phyloP scores from a whole-genome alignment of 2,797 vertebrate genomes.

The Ctenochaetus hawaiiensis region DNA sequence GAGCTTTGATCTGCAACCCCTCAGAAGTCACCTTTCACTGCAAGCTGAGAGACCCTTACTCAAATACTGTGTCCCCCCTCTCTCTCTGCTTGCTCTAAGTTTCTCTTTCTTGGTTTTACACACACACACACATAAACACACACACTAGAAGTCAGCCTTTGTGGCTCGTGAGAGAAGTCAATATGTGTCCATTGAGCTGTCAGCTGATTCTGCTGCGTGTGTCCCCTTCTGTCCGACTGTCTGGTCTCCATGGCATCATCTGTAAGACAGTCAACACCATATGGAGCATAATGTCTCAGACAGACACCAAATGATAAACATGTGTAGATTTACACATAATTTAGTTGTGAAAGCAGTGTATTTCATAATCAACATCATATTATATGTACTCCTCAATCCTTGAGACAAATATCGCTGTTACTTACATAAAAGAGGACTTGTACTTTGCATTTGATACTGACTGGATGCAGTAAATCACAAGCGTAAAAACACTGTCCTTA shows the following conservation, averaged over 20 bases:
- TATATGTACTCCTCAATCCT: not conserved
- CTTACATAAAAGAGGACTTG: constrained; percentile 3
- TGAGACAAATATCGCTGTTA: not conserved
- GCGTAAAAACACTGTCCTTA: constrained; percentile 16
- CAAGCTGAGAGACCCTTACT: constrained; percentile 59
- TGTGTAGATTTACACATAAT: not conserved
- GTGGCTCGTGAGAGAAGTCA: constrained; percentile 87
- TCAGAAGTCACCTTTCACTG: constrained; percentile 63
- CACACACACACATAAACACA: constrained; percentile 35
- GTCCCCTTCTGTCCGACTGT: constrained; percentile 41
- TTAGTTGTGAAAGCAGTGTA: not conserved
- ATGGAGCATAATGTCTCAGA: constrained; percentile 8
- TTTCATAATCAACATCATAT: not conserved
- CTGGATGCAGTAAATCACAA: constrained; percentile 24
- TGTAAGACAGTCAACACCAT: constrained; percentile 21
- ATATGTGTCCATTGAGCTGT: constrained; percentile 81
- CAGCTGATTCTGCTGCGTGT: constrained; percentile 53
- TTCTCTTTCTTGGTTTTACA: constrained; percentile 27
- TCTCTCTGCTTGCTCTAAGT: constrained; percentile 6
- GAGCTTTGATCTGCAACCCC: constrained; percentile 57
- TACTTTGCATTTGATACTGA: not conserved
- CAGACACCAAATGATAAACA: constrained; percentile 7
- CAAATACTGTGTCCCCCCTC: constrained; percentile 38
- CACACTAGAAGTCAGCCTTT: constrained; percentile 50
- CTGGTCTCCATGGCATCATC: constrained; percentile 79